These are phyloP conservation scores for Vidua chalybeata DNA, from an alignment of 2,113 vertebrate species.

Conservation along the genomic window DNA sequence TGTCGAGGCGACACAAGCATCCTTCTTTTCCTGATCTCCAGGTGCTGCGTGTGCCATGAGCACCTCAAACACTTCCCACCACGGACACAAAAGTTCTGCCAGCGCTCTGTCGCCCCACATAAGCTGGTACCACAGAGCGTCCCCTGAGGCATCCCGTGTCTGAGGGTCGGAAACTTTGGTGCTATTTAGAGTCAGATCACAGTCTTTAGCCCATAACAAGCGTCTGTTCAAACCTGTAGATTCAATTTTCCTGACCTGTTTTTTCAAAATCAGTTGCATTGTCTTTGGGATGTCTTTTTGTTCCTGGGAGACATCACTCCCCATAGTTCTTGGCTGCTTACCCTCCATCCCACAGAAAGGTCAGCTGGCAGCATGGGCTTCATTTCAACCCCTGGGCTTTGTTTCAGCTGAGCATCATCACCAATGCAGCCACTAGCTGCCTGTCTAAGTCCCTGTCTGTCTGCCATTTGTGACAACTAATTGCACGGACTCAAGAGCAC, in stretches of 20 bases:
- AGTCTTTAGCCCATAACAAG: background rate
- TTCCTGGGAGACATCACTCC: background rate
- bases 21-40: background rate
- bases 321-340: background rate
- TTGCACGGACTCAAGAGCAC: background rate
- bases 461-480: background rate
- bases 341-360: background rate
- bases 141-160: background rate
- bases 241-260: background rate
- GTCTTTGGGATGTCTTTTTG: background rate
- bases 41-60: no score
- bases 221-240: background rate
- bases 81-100: background rate
- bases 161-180: background rate
- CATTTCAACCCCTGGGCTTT: background rate
- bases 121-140: background rate
- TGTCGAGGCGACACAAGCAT: accelerated
- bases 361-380: no score
- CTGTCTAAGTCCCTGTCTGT: background rate
- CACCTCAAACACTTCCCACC: background rate
- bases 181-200: background rate
- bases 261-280: background rate
- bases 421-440: background rate
- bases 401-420: background rate
- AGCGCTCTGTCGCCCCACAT: accelerated